These are phyloP conservation scores for Opisthocomus hoazin DNA, from an alignment of 2,113 vertebrate species.

Conservation along the genomic window DNA sequence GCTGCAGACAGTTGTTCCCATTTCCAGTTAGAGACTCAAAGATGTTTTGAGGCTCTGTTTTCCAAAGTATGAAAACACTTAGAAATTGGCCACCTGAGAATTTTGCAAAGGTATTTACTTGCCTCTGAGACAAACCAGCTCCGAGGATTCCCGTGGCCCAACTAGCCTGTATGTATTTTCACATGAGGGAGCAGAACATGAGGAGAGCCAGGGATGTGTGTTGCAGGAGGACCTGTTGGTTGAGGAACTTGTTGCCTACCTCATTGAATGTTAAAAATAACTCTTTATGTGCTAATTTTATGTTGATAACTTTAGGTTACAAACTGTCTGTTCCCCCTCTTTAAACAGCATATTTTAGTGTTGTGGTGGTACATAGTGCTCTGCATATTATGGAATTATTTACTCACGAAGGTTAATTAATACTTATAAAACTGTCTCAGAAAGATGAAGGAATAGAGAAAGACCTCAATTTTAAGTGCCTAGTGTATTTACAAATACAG, in stretches of 20 bases:
- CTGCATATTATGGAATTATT: background rate
- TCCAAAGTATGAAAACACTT: background rate
- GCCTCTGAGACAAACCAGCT: background rate
- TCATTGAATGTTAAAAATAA: background rate
- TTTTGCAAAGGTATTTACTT: background rate
- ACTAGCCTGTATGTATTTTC: fast-evolving
- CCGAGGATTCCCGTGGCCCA: background rate
- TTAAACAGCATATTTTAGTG: background rate
- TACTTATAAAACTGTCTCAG: background rate
- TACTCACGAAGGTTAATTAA: background rate
- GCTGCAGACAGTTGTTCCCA: background rate
- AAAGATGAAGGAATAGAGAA: background rate
- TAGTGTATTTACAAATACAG: background rate
- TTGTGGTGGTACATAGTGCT: fast-evolving
- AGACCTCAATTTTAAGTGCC: background rate
- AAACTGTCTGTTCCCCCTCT: background rate
- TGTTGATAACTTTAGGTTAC: background rate
- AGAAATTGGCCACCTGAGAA: background rate
- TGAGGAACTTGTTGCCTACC: background rate
- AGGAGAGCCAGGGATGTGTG: background rate
- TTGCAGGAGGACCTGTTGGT: background rate
- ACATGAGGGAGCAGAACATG: background rate
- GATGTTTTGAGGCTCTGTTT: background rate
- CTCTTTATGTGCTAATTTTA: background rate
- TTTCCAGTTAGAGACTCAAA: background rate